Evolutionary conservation across 2,888 invertebrate genomes (phyloP).

Genomic region (Megaustenia siamemsis): DNA sequence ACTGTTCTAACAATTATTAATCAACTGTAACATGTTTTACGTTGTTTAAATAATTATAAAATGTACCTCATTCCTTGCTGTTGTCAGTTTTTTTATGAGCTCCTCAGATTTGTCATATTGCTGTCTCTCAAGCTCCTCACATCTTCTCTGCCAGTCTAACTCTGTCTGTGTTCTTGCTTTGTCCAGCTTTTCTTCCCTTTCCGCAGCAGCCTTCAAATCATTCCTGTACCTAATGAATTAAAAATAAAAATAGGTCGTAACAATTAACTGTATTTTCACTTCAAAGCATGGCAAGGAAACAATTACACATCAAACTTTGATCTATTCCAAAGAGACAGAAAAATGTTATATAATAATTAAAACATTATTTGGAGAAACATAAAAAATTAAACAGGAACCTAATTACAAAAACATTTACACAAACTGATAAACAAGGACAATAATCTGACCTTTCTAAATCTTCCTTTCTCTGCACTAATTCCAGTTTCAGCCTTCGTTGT

Average conservation of each 20-base stretch:
- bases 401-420: background rate
- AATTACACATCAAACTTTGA: too few species aligned
- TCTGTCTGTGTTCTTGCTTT: constrained; percentile 75
- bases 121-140: constrained; percentile 73
- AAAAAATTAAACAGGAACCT: background rate
- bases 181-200: constrained; percentile 74
- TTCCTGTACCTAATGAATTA: constrained; percentile 71
- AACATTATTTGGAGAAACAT: background rate
- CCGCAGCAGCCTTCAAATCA: constrained; percentile 72
- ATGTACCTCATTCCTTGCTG: constrained; percentile 76
- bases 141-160: constrained; percentile 78
- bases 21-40: too few species aligned
- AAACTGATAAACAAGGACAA: too few species aligned
- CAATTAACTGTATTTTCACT: too few species aligned
- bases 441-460: constrained; percentile 73
- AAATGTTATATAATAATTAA: background rate
- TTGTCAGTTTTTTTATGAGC: constrained; percentile 73
- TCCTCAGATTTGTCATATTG: constrained; percentile 77
- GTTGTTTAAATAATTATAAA: background rate
- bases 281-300: too few species aligned
- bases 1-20: background rate
- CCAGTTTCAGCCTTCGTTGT: constrained; percentile 68
- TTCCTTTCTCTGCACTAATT: constrained; percentile 72
- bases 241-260: too few species aligned
- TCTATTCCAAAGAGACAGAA: too few species aligned